Base-by-base conservation (phyloP, 2,888 invertebrate species). In the Bruchidius siliquastri region DNA sequence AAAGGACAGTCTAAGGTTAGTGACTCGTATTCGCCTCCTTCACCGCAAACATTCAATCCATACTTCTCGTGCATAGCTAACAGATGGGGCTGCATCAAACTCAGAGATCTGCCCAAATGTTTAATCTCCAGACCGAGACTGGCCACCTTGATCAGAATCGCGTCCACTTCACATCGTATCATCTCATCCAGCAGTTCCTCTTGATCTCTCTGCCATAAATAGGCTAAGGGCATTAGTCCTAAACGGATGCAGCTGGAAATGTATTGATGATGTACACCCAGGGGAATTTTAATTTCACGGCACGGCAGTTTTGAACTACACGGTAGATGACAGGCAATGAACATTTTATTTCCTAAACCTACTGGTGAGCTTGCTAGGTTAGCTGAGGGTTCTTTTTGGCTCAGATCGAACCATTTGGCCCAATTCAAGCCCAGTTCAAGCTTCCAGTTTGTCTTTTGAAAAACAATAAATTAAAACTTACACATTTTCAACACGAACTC, bases 1-100 rank as follows among this genome's bases (percentile, higher is more conserved):
- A 99, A 89, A 6, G 99, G 98, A 87, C 99, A 99, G 89, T 99
- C 98, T 76, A 98, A 88, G 8, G 98, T 98, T 85, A 99, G 95
- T 32, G 98, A 97, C 88, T 99, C 99, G 85, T 98, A 99, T 87
- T 99, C 99, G 72, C 99, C 99, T 70, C 99, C 99, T 88, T 99
- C 99, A 21, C 99, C 99, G 87, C 98, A 98, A 68, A 98, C 92
- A 88, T 97, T 96, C 77, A 97, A 89, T 72, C 97, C 97, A 87
- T 96, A 99, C 87, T 97, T 96, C 85, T 95, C 93, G 84, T 95
- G 93, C 93, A 98, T 95, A 86, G 93, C 90, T 79, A 93, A 86
- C 83, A 99, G 90, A 87, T 97, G 95, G 20, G 96, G 92, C 83
- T 95, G 94, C 85, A 99, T 92, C 81, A 97, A 93, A 79, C 90